These are phyloP conservation scores for Drosophila ironensis DNA, from an alignment of 1,140 invertebrate species.

Conservation along the genomic window DNA sequence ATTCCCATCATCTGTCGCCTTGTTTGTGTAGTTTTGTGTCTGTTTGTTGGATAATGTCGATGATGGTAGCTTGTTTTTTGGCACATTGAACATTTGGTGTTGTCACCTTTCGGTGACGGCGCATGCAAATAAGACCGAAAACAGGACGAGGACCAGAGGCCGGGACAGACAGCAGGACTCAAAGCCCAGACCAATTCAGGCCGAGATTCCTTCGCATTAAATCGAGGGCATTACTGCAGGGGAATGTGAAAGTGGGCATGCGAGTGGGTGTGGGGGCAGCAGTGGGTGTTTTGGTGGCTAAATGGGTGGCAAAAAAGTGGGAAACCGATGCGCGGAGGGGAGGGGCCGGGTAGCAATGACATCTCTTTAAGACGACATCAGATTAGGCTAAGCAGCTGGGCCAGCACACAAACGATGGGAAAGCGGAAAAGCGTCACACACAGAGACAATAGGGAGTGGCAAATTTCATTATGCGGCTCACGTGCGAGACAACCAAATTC, in stretches of 20 bases:
- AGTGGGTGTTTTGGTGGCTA: not conserved
- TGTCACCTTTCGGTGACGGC: slow-evolving; percentile 63
- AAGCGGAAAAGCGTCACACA: slow-evolving; percentile 10
- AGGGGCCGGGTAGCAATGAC: slow-evolving; percentile 29
- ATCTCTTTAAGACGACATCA: slow-evolving; percentile 75
- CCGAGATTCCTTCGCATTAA: slow-evolving; percentile 75
- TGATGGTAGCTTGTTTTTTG: slow-evolving; percentile 68
- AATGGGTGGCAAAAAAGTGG: not conserved
- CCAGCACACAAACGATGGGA: slow-evolving; percentile 35
- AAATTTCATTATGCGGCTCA: slow-evolving; percentile 78
- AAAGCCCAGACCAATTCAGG: slow-evolving; percentile 35
- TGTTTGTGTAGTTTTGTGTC: slow-evolving; percentile 18
- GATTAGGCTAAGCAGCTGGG: slow-evolving; percentile 79
- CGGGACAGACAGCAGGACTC: slow-evolving; percentile 23
- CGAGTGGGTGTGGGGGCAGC: not conserved
- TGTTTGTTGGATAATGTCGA: slow-evolving; percentile 43
- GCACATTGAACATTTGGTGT: slow-evolving; percentile 77
- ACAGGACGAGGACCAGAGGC: not conserved
- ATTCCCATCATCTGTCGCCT: not conserved
- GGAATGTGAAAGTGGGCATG: not conserved
- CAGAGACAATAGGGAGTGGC: slow-evolving; percentile 60
- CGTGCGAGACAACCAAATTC: slow-evolving; percentile 81
- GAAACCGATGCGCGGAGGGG: not conserved
- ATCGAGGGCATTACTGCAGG: slow-evolving; percentile 41
- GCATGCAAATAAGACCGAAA: slow-evolving; percentile 68